These are phyloP conservation scores for Menura novaehollandiae DNA, from an alignment of 2,113 vertebrate species.

Conservation along the genomic window DNA sequence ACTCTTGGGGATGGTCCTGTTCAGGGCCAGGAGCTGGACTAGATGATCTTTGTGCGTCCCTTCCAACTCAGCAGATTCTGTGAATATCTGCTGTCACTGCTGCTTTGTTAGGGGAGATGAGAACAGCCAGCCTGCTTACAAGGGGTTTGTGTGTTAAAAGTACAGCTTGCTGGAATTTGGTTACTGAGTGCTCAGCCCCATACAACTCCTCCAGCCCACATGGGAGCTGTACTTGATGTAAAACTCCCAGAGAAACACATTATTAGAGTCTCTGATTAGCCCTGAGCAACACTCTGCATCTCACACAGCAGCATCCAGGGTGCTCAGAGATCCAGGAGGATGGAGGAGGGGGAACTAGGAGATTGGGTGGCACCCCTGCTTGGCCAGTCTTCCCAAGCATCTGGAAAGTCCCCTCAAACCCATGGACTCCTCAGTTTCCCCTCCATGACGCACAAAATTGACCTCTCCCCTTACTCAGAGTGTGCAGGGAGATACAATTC, in stretches of 20 bases:
- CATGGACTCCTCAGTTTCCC: background rate
- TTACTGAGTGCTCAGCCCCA: background rate
- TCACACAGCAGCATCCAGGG: background rate
- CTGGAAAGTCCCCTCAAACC: background rate
- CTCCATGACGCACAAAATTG: background rate
- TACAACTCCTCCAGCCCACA: background rate
- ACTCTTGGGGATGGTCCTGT: background rate
- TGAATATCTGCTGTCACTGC: background rate
- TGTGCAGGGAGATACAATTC: background rate
- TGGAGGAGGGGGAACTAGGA: background rate
- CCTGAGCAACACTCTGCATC: background rate
- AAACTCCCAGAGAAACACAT: background rate
- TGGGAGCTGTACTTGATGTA: background rate
- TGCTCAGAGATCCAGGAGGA: background rate
- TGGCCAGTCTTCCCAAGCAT: background rate
- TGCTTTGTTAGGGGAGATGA: background rate
- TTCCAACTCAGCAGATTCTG: background rate
- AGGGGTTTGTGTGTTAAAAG: background rate
- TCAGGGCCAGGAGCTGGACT: background rate
- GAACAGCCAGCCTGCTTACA: background rate
- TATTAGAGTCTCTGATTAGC: background rate
- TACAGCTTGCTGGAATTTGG: background rate
- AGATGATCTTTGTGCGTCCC: background rate
- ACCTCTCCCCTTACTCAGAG: fast-evolving
- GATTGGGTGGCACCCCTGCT: background rate